These are phyloP conservation scores for Apogon hyalosoma DNA, from an alignment of 2,797 vertebrate species.

Conservation along the genomic window DNA sequence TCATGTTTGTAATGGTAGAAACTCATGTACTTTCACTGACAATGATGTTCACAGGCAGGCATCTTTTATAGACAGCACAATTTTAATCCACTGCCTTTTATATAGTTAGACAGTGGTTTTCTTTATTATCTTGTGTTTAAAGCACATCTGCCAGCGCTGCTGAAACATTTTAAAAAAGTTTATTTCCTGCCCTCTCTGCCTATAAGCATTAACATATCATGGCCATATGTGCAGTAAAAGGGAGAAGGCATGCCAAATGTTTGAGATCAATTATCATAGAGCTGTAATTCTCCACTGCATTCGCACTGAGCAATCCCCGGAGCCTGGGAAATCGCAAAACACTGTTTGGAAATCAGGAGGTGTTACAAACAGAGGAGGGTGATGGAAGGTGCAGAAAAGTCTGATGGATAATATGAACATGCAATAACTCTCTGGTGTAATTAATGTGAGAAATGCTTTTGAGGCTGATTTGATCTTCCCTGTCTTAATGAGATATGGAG, in stretches of 20 bases:
- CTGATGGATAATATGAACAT: conserved; percentile 36
- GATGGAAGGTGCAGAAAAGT: conserved; percentile 30
- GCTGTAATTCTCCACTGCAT: conserved; percentile 50
- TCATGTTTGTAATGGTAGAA: conserved; percentile 34
- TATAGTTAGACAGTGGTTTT: not conserved
- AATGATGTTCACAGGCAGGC: conserved; percentile 29
- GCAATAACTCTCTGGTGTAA: conserved; percentile 54
- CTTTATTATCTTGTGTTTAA: conserved; percentile 19
- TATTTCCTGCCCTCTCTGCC: conserved; percentile 61
- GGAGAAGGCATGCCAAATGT: conserved; percentile 64
- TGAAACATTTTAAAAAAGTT: conserved; percentile 33
- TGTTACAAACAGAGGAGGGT: conserved; percentile 57
- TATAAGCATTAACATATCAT: conserved; percentile 65
- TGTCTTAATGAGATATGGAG: conserved; percentile 44
- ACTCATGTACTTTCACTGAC: conserved; percentile 9
- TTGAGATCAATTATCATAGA: conserved; percentile 73
- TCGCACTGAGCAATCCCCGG: conserved; percentile 56
- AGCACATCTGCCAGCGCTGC: conserved; percentile 37
- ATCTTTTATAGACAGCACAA: conserved; percentile 12
- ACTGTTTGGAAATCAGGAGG: conserved; percentile 62
- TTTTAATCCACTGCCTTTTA: conserved; percentile 3
- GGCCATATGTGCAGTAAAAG: conserved; percentile 67
- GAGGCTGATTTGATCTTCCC: conserved; percentile 60
- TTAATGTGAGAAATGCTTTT: conserved; percentile 65
- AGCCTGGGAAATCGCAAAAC: conserved; percentile 62